Conservation (phyloP, 2,888 invertebrate genomes). For the Scaptomyza parva region DNA sequence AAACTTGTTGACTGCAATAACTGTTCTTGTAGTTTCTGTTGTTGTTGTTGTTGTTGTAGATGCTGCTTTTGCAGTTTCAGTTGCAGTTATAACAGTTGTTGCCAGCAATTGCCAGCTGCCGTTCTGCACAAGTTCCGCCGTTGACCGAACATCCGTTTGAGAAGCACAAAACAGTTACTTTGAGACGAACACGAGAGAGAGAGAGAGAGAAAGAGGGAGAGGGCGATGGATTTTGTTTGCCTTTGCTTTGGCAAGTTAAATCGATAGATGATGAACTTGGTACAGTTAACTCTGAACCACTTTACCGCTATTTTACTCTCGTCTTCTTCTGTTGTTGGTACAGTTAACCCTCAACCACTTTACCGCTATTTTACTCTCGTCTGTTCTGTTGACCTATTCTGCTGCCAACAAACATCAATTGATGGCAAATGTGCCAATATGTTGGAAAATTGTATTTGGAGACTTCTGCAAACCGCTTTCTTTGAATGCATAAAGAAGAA, state of each 20-base stretch:
- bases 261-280: conserved; percentile 32
- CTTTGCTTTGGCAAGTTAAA: neutral
- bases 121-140: conserved; percentile 36
- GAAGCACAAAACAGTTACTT: neutral
- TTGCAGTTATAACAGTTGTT: conserved; percentile 14
- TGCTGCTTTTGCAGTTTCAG: too few relatives aligned
- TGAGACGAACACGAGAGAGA: too few relatives aligned
- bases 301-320: neutral
- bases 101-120: conserved; percentile 16
- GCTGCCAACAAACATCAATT: neutral
- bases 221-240: conserved; percentile 12
- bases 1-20: conserved; percentile 30
- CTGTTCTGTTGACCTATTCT: conserved; percentile 24
- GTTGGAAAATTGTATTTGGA: conserved; percentile 26
- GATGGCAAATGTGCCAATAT: conserved; percentile 14
- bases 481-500: neutral
- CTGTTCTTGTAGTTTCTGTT: conserved; percentile 1
- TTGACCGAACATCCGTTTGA: conserved; percentile 50
- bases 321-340: too few relatives aligned
- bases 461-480: neutral
- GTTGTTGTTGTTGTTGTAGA: neutral
- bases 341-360: conserved; percentile 5
- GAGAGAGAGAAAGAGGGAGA: neutral
- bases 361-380: conserved; percentile 2
- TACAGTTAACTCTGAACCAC: conserved; percentile 6